Percentiles rank a stretch among this genome's conserved stretches.
These are phyloP conservation scores for Hestina assimilis DNA, from an alignment of 1,140 invertebrate species.

Conservation along the genomic window DNA sequence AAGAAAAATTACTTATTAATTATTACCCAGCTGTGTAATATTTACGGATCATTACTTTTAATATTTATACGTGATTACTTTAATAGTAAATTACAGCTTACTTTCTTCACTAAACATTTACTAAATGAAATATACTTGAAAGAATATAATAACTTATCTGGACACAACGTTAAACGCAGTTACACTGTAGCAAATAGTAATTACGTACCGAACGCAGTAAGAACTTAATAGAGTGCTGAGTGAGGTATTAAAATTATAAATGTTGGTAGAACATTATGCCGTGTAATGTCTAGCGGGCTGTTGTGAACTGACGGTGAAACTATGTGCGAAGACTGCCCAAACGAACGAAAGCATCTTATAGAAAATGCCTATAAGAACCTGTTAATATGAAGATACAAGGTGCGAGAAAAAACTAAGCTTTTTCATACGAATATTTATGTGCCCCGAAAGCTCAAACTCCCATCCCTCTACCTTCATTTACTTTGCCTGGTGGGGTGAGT, in stretches of 20 bases:
- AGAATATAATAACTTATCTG: not conserved
- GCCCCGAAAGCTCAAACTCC: too few relatives aligned
- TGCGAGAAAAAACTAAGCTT: too few relatives aligned
- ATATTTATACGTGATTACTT: too few relatives aligned
- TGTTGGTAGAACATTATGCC: conserved; percentile 27
- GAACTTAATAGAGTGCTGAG: conserved; percentile 33
- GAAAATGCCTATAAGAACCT: conserved; percentile 8
- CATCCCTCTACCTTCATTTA: too few relatives aligned
- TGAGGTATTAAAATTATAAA: conserved; percentile 33
- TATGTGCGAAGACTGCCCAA: conserved; percentile 40
- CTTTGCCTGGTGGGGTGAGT: too few relatives aligned
- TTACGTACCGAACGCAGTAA: conserved; percentile 11
- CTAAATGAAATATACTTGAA: not conserved
- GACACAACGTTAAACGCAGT: too few relatives aligned
- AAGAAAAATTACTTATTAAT: too few relatives aligned
- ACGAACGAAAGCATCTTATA: conserved; percentile 9
- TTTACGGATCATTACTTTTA: too few relatives aligned
- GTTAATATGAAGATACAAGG: not conserved
- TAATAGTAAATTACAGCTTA: not conserved
- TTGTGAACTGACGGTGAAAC: conserved; percentile 30
- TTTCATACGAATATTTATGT: too few relatives aligned
- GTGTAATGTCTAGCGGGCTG: conserved; percentile 22
- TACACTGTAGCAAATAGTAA: conserved; percentile 24
- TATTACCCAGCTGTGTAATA: too few relatives aligned
- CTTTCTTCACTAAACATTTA: not conserved